These are phyloP conservation scores for Adelognathus sp. DNA, from an alignment of 2,888 invertebrate species.

Conservation along the genomic window DNA sequence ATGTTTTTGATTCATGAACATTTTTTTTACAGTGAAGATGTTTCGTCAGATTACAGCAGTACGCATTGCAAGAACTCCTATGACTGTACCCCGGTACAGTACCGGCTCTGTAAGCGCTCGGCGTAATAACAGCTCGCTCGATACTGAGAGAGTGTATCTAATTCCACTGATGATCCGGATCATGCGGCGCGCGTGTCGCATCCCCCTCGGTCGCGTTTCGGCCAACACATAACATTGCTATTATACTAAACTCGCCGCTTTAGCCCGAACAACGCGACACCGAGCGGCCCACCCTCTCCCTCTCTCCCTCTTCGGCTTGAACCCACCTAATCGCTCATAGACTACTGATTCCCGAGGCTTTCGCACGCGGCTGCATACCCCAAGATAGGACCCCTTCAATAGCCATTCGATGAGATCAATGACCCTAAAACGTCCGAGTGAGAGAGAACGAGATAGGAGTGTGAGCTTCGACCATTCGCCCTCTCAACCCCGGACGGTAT, in stretches of 20 bases:
- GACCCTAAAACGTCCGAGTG: slow-evolving; percentile 27
- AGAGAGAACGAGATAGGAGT: background rate
- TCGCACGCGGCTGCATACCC: slow-evolving; percentile 40
- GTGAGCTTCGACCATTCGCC: slow-evolving; percentile 9
- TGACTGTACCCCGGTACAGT: too few species aligned
- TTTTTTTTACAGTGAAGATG: too few species aligned
- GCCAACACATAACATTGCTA: background rate
- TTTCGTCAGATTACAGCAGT: slow-evolving; percentile 3
- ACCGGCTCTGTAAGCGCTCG: slow-evolving; percentile 31
- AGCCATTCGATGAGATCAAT: slow-evolving; percentile 57
- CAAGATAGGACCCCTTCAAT: slow-evolving; percentile 56
- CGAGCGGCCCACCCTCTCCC: background rate
- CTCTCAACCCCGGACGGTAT: background rate
- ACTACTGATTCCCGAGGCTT: slow-evolving; percentile 54
- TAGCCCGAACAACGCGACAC: background rate
- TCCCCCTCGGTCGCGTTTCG: background rate
- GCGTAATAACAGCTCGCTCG: slow-evolving; percentile 34
- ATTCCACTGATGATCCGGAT: slow-evolving; percentile 52
- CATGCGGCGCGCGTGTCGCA: slow-evolving; percentile 38
- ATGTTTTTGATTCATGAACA: too few species aligned
- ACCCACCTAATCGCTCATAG: slow-evolving; percentile 46
- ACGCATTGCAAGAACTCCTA: too few species aligned
- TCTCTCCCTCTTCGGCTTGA: background rate
- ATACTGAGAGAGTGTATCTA: too few species aligned
- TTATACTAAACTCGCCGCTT: slow-evolving; percentile 15